Percentiles rank a stretch among this genome's conserved stretches.
phyloP scores from a whole-genome alignment of 2,113 vertebrate genomes.

The Cochlearius cochlearius region DNA sequence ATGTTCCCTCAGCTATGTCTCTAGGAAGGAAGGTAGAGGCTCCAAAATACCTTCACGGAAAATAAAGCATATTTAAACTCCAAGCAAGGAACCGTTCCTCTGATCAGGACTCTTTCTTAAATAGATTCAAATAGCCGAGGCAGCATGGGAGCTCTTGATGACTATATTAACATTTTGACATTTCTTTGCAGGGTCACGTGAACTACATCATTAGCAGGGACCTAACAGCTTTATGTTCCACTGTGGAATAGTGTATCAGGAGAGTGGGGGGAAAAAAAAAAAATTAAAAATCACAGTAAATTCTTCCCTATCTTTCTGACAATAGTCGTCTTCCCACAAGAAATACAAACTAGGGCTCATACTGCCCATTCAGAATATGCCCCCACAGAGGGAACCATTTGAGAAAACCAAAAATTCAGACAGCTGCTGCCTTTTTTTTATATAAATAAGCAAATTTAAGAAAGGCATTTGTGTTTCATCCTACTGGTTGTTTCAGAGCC shows the following conservation, averaged over 20 bases:
- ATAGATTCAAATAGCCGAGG: conserved; percentile 5
- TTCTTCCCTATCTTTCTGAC: not conserved
- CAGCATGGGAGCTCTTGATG: conserved; percentile 26
- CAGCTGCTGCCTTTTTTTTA: not conserved
- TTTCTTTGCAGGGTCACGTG: conserved; percentile 24
- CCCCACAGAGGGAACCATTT: not conserved
- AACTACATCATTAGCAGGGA: conserved; percentile 14
- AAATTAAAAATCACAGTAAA: not conserved
- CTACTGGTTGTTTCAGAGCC: not conserved
- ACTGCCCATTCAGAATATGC: not conserved
- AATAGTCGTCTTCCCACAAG: not conserved
- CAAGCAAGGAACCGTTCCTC: not conserved
- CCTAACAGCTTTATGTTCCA: not conserved
- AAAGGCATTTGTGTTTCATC: not conserved
- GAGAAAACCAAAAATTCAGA: not conserved
- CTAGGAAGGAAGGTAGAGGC: not conserved
- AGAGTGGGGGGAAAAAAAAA: not conserved
- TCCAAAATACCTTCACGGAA: not conserved
- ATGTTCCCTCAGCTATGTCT: not conserved
- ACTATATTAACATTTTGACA: conserved; percentile 45
- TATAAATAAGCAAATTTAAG: not conserved
- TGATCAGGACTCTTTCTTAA: not conserved
- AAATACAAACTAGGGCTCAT: not conserved
- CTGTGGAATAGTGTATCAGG: not conserved
- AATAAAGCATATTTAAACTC: not conserved